Evolutionary conservation across 2,888 invertebrate genomes (phyloP).

Genomic region (Agonopterix alstromeriana): DNA sequence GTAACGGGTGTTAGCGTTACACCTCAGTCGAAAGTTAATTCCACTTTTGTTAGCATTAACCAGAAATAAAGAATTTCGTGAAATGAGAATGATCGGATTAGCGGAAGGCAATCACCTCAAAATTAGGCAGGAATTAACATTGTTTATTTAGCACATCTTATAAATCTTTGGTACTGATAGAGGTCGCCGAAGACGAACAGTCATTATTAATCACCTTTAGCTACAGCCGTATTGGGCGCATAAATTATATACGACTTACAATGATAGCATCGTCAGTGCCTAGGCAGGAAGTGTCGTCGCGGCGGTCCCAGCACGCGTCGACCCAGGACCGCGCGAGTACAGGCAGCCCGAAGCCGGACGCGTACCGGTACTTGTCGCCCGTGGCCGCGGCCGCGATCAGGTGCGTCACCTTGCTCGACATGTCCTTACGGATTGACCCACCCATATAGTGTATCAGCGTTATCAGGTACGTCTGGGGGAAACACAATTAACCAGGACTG

Average conservation of each 20-base stretch:
- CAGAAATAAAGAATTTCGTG: no score
- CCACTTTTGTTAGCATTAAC: no score
- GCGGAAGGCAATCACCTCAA: no score
- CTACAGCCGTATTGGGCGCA: no score
- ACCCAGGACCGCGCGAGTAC: constrained; percentile 95
- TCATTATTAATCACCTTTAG: no score
- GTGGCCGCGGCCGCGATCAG: constrained; percentile 92
- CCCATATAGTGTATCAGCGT: constrained; percentile 97
- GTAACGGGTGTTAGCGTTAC: no score
- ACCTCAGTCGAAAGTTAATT: no score
- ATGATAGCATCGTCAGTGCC: constrained; percentile 83
- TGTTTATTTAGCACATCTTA: no score
- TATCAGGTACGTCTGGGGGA: constrained; percentile 86
- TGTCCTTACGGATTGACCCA: constrained; percentile 94
- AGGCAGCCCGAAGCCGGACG: constrained; percentile 91
- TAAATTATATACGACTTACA: constrained; percentile 55
- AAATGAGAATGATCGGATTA: no score
- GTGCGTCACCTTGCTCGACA: constrained; percentile 93
- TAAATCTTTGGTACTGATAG: no score
- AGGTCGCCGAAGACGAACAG: no score
- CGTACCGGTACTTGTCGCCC: constrained; percentile 96
- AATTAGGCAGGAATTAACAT: no score
- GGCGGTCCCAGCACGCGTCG: constrained; percentile 88
- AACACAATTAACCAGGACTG: background rate
- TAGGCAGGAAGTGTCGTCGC: constrained; percentile 81